Base-by-base conservation (phyloP, 2,797 vertebrate genomes). In the Aldrovandia affinis region DNA sequence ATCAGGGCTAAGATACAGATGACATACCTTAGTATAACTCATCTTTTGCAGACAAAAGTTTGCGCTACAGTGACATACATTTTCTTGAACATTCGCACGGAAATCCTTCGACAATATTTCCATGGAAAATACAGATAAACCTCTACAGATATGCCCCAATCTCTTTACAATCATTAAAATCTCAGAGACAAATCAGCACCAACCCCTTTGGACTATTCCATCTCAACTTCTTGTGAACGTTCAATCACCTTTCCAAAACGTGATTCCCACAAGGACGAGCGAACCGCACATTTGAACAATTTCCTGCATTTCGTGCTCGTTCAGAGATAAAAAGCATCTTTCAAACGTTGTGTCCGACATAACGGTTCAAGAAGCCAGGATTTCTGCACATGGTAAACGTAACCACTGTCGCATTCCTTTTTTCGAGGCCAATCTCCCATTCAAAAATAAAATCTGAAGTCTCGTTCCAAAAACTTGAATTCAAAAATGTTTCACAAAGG, bases 401-500 rank as follows among this genome's bases (percentile, higher is more conserved):
- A 47, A 22, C 73, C 39, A 63, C 22, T 25, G 77, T 84, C 87
- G 89, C 87, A 86, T 55, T 47, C 81, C 80, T 87, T 85, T 85
- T 89, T 87, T 87, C 81, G 85, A 87, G 79, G 4, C 6, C 91
- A 80, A 92, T 90, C 91, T 92, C 91, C 91, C 86, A 89, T 92
- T 93, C 86, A 92, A 90, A 91, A 92, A 70, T 83, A 78, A 85
- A 89, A 89, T 75, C 18, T 68, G 30, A 68, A 39, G 81, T 92
- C 92, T 93, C 90, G 92, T 92, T 93, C 88, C 1, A 18, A 81
- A 85, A 68, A 44, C 7, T 14, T 6, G 55, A 88, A 92, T 91
- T 94, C 87, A 88, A 90, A 86, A 89, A 89, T 90, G 90, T 92
- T 93, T 91, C 90, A 92, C 90, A 91, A 93, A 93, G 73, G 85